These are phyloP conservation scores for Calidris pugnax DNA, from an alignment of 2,113 vertebrate species.

Conservation along the genomic window DNA sequence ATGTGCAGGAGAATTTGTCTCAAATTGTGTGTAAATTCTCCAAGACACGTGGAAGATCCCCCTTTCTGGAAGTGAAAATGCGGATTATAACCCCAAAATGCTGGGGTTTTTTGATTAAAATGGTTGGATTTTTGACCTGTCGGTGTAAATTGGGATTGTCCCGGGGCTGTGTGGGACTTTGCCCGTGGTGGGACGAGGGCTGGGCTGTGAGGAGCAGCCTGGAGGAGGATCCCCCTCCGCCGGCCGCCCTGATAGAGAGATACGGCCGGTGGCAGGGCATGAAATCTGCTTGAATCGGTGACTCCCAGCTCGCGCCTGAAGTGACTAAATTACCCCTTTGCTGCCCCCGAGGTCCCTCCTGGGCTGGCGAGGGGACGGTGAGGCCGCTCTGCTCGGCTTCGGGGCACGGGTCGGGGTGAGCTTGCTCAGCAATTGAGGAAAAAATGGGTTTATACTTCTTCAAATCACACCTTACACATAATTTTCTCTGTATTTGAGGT, in stretches of 20 bases:
- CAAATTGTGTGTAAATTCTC: background rate
- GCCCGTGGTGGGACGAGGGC: background rate
- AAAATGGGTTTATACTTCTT: background rate
- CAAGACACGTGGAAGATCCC: background rate
- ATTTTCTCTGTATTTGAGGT: background rate
- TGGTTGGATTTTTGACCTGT: accelerated
- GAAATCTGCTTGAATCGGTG: slow-evolving; percentile 71
- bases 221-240: background rate
- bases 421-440: background rate
- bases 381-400: background rate
- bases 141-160: accelerated
- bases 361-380: background rate
- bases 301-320: slow-evolving; percentile 14
- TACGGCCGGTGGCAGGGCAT: slow-evolving; percentile 62
- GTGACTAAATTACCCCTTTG: slow-evolving; percentile 29
- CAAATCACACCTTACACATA: accelerated
- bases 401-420: background rate
- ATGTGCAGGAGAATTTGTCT: background rate
- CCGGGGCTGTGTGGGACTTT: too few species aligned
- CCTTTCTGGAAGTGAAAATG: background rate
- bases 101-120: background rate
- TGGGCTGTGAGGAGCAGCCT: accelerated
- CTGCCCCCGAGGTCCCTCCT: background rate
- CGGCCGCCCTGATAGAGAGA: slow-evolving; percentile 65
- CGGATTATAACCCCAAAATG: background rate